Conservation (phyloP, 1,140 invertebrate genomes). For the Harpegnathos saltator region DNA sequence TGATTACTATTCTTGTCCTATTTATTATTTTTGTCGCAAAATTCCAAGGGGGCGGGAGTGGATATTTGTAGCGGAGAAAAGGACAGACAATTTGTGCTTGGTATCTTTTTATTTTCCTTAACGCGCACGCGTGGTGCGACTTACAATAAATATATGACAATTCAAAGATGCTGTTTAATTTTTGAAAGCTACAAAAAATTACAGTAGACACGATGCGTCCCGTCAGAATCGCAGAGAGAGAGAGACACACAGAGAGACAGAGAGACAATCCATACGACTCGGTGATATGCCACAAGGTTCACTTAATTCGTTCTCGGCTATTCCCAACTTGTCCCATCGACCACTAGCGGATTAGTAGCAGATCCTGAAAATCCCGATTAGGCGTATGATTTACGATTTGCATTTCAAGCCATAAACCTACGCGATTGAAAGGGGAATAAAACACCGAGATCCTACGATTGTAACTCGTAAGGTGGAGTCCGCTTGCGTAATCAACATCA, state of each 20-base stretch:
- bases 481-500: slow-evolving; percentile 4
- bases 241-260: slow-evolving; percentile 32
- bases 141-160: slow-evolving; percentile 68
- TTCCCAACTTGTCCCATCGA: slow-evolving; percentile 70
- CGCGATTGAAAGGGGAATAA: slow-evolving; percentile 37
- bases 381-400: slow-evolving; percentile 71
- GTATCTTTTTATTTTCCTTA: slow-evolving; percentile 13
- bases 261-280: slow-evolving; percentile 60
- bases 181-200: slow-evolving; percentile 75
- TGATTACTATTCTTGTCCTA: background rate
- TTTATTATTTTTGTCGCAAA: background rate
- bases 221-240: slow-evolving; percentile 38
- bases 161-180: slow-evolving; percentile 72
- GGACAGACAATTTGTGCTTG: background rate
- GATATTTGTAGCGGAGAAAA: slow-evolving; percentile 10
- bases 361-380: slow-evolving; percentile 80
- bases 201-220: slow-evolving; percentile 54
- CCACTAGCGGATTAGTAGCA: slow-evolving; percentile 74
- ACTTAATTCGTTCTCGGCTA: slow-evolving; percentile 63
- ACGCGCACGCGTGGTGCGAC: background rate
- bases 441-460: slow-evolving; percentile 18
- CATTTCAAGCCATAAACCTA: slow-evolving; percentile 36
- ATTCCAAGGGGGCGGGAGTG: background rate
- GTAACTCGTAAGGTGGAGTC: slow-evolving; percentile 12
- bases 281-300: slow-evolving; percentile 63